Conservation (phyloP, 2,797 vertebrate species). For the Dermochelys coriacea region DNA sequence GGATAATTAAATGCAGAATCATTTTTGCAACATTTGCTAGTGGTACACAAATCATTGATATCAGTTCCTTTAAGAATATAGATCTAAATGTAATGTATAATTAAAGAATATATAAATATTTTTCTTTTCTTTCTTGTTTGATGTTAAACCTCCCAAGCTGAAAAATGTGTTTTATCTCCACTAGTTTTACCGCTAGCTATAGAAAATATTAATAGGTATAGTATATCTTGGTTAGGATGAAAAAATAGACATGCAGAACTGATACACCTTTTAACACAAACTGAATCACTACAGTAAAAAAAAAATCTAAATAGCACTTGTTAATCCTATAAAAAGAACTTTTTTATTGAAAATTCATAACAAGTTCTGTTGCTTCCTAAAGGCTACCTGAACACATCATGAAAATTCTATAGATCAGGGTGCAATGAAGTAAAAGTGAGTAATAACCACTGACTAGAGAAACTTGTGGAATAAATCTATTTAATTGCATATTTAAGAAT, state of each 20-base stretch:
- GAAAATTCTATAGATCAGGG: constrained; percentile 85
- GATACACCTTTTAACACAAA: constrained; percentile 36
- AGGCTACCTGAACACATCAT: constrained; percentile 83
- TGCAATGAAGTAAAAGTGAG: constrained; percentile 85
- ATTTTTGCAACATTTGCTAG: background rate
- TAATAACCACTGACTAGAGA: constrained; percentile 87
- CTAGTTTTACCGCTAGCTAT: constrained; percentile 47
- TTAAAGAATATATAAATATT: constrained; percentile 49
- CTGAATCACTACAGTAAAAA: constrained; percentile 47
- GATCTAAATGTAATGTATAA: background rate
- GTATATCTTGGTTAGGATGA: constrained; percentile 26
- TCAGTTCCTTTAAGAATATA: constrained; percentile 22
- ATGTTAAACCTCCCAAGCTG: constrained; percentile 47
- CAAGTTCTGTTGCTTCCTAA: constrained; percentile 79
- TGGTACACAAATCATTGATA: background rate
- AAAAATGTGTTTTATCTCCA: constrained; percentile 52
- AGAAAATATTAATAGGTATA: constrained; percentile 48
- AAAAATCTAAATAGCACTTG: constrained; percentile 35
- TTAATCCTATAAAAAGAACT: constrained; percentile 71
- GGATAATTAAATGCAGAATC: background rate
- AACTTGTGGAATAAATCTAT: constrained; percentile 88
- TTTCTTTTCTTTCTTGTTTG: constrained; percentile 42
- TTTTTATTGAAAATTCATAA: constrained; percentile 80
- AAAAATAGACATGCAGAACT: constrained; percentile 32
- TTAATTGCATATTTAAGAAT: constrained; percentile 88